Evolutionary conservation across 2,888 invertebrate species (phyloP), one percentile per base, ranked within the genome.

Genomic region (Drosophila parthenogenetica): DNA sequence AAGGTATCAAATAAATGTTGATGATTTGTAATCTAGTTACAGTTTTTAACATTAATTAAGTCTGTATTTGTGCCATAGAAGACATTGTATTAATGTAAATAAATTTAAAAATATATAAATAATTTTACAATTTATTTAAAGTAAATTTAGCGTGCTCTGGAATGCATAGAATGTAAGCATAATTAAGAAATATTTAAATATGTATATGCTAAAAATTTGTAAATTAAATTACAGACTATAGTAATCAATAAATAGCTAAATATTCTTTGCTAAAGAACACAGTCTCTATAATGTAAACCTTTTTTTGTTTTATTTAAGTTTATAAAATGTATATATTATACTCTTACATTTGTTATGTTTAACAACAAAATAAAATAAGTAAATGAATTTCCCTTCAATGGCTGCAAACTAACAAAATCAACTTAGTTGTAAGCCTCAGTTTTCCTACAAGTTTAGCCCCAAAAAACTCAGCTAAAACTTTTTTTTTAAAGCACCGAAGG

Each of bases 1-100:
- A 49, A 32, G 49, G 16, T 35, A 17, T 19, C 29, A 17, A 29
- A 17, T 37, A 17, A n/a, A 51, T 60, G 49, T 42, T 69, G 49
- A 14, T 17, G 42, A 22, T 22, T 13, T 35, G 22, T 51, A 53
- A 65, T 29, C 19, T 39, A 25, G 16, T 49, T 55, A 32, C 48
- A 54, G 37, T 35, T 17, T 43, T 60, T 48, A 40, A 55, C 49
- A 53, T 49, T 39, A 39, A 54, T 58, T 54, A 50, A 83, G 85
- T 81, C 81, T 84, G 85, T 73, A 77, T 55, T 63, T 65, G 81
- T 80, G 80, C 80, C 85, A 80, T 87, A 57, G 62, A 71, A 66
- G 53, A 73, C 64, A 83, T 60, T 16, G 14, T 19, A 17, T 50
- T 49, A 29, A 65, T 45, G 22, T 45, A n/a, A 3, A 66, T 55